Evolutionary conservation across 1,140 invertebrate genomes (phyloP).

Genomic region (Archivesica marissinica): DNA sequence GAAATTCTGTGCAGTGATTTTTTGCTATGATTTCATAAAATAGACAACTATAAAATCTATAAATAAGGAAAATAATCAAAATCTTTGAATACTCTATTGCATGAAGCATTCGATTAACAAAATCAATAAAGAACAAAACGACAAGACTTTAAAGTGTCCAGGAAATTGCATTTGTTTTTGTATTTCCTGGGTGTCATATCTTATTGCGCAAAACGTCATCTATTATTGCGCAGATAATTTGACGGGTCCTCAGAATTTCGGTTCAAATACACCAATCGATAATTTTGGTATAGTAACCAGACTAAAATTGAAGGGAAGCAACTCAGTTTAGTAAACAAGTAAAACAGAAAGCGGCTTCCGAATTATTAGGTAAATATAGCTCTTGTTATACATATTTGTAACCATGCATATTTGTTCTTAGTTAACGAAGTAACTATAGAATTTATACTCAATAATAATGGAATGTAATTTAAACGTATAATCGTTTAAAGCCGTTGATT

Average conservation of each 20-base stretch:
- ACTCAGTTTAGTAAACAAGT: not conserved
- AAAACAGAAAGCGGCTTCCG: constrained; percentile 34
- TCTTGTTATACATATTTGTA: too few species aligned
- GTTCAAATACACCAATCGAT: not conserved
- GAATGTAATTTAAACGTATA: too few species aligned
- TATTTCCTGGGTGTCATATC: constrained; percentile 33
- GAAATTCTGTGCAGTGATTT: not conserved
- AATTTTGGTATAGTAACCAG: not conserved
- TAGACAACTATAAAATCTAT: not conserved
- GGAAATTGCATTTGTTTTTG: not conserved
- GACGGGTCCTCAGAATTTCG: not conserved
- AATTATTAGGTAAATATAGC: too few species aligned
- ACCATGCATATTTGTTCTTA: not conserved
- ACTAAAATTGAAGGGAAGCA: not conserved
- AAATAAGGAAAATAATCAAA: constrained; percentile 1
- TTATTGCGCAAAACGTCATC: constrained; percentile 28
- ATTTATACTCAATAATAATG: too few species aligned
- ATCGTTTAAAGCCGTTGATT: too few species aligned
- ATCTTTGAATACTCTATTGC: not conserved
- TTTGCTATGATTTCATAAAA: not conserved
- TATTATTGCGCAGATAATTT: not conserved
- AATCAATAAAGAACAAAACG: not conserved
- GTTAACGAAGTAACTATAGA: too few species aligned
- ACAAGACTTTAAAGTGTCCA: not conserved
- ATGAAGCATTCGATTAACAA: not conserved